These are phyloP conservation scores for Leptopilina clavipes DNA, from an alignment of 1,140 invertebrate species.

Conservation along the genomic window DNA sequence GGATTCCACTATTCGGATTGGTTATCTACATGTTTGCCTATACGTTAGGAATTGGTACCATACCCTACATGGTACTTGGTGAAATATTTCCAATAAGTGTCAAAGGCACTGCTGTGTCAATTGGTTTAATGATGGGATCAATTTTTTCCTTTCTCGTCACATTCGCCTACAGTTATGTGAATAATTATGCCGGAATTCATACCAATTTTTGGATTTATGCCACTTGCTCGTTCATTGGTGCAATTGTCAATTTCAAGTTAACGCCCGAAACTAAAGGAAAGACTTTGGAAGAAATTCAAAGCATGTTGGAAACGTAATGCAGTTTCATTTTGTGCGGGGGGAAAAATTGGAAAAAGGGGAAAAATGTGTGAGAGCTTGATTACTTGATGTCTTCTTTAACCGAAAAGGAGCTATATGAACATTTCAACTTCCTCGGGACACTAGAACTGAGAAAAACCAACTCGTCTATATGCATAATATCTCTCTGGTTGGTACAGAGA, in stretches of 20 bases:
- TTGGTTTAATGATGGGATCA: background rate
- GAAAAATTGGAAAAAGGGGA: too few relatives aligned
- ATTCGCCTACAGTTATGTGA: background rate
- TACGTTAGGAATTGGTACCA: background rate
- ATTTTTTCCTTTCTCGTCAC: background rate
- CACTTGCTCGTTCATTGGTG: background rate
- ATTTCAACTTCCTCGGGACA: slow-evolving; percentile 10
- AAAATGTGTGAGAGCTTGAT: background rate
- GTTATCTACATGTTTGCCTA: background rate
- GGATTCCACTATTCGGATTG: background rate
- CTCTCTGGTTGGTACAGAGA: slow-evolving; percentile 3
- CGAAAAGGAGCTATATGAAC: background rate
- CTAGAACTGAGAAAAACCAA: background rate
- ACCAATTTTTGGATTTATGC: slow-evolving; percentile 7
- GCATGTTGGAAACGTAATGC: background rate
- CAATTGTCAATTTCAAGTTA: background rate
- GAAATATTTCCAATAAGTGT: background rate
- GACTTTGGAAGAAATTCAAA: background rate
- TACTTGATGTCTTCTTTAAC: background rate
- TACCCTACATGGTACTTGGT: background rate
- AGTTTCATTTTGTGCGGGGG: too few relatives aligned
- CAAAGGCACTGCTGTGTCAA: background rate
- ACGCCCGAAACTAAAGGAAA: background rate
- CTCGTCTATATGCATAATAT: slow-evolving; percentile 30
- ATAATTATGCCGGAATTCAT: background rate